Conservation (phyloP, 2,888 invertebrate genomes). For the Chydorus sphaericus region DNA sequence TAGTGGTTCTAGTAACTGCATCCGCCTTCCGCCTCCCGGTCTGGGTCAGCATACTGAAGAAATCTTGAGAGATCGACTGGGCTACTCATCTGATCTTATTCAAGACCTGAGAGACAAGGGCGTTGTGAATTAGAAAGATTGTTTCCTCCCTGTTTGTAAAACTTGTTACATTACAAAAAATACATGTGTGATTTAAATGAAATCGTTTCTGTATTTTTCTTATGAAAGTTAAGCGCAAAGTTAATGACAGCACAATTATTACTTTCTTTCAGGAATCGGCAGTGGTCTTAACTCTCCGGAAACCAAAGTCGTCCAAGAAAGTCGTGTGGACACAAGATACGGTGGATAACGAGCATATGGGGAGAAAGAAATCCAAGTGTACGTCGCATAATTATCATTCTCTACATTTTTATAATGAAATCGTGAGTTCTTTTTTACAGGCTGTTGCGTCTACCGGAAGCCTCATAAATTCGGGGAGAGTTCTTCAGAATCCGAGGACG, state of each 20-base stretch:
- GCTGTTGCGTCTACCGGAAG: slow-evolving; percentile 88
- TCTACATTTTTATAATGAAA: slow-evolving; percentile 7
- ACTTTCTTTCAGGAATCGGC: slow-evolving; percentile 33
- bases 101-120: slow-evolving; percentile 30
- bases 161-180: no score
- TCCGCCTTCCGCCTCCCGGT: slow-evolving; percentile 59
- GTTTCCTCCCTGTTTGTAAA: no score
- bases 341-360: slow-evolving; percentile 87
- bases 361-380: slow-evolving; percentile 95
- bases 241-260: no score
- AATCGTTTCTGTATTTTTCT: no score
- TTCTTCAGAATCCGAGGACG: slow-evolving; percentile 56
- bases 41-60: slow-evolving; percentile 77
- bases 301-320: slow-evolving; percentile 54
- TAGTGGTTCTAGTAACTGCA: slow-evolving; percentile 51
- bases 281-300: slow-evolving; percentile 48
- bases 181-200: no score
- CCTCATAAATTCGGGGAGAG: slow-evolving; percentile 78
- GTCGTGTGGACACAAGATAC: slow-evolving; percentile 82
- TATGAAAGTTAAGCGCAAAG: no score
- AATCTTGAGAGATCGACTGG: slow-evolving; percentile 50
- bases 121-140: slow-evolving; percentile 21
- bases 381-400: slow-evolving; percentile 28
- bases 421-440: slow-evolving; percentile 32
- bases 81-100: slow-evolving; percentile 45